A percentile compares a stretch with the other conserved stretches of the same genome.
Conservation (phyloP, 2,797 vertebrate species). For the Prunella strophiata region DNA sequence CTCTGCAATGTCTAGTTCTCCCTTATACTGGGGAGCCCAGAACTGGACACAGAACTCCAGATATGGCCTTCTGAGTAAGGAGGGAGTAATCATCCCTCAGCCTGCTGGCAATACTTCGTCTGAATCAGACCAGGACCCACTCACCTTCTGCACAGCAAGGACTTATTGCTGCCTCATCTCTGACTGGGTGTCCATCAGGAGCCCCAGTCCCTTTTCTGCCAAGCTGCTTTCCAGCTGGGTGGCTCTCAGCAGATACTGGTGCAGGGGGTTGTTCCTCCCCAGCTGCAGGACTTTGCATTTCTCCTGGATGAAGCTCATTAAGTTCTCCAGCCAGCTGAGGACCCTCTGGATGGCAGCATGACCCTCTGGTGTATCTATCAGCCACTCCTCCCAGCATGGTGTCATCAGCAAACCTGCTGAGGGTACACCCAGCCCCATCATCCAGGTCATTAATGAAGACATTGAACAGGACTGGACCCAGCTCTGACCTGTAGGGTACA, state of each 20-base stretch:
- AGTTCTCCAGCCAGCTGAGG: neutral
- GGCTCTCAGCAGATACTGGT: accelerated
- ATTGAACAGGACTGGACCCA: neutral
- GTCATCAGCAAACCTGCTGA: neutral
- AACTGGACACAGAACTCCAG: neutral
- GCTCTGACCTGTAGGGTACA: neutral
- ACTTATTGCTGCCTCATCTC: neutral
- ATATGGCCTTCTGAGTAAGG: neutral
- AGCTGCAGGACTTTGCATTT: neutral
- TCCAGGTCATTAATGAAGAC: neutral
- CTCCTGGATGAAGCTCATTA: neutral
- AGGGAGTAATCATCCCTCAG: neutral
- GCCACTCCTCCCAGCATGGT: neutral
- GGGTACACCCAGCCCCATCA: neutral
- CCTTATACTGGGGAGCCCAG: neutral
- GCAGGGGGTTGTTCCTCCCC: neutral
- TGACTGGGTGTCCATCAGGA: neutral
- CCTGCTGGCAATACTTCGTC: neutral
- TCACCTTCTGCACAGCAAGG: neutral
- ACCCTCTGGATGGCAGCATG: neutral
- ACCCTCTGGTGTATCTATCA: neutral
- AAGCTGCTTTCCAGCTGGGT: neutral
- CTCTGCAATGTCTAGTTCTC: neutral
- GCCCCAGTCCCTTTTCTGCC: neutral
- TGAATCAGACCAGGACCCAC: neutral